Conservation (phyloP, 1,140 invertebrate genomes). For the Palaemon carinicauda region DNA sequence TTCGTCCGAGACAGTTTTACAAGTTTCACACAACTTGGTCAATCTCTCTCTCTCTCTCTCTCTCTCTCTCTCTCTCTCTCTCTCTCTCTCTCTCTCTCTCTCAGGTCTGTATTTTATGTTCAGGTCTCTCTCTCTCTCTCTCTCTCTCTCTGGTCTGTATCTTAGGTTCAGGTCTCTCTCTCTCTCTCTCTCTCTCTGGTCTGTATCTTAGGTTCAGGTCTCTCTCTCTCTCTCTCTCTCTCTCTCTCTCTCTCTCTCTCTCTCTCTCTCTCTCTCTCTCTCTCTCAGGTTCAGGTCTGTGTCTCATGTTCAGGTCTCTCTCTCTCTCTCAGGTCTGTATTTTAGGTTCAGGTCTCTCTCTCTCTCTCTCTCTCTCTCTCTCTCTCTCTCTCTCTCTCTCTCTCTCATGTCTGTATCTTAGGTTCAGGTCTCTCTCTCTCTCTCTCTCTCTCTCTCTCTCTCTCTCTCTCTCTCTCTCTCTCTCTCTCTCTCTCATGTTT, state of each 20-base stretch:
- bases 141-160: too few relatives aligned
- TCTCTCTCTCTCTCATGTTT: neutral
- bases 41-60: neutral
- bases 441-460: neutral
- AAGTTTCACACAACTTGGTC: too few relatives aligned
- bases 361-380: neutral
- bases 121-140: neutral
- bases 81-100: neutral
- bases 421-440: neutral
- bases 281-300: too few relatives aligned
- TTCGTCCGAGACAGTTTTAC: too few relatives aligned
- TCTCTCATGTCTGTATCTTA: too few relatives aligned
- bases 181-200: neutral
- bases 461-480: neutral
- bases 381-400: neutral
- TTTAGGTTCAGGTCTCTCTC: neutral
- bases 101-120: too few relatives aligned
- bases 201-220: neutral
- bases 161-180: neutral
- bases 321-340: neutral
- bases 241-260: neutral
- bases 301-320: too few relatives aligned
- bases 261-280: neutral
- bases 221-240: neutral
- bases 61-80: neutral